Base-by-base conservation (phyloP, 1,140 invertebrate genomes). In the Diabrotica virgifera region DNA sequence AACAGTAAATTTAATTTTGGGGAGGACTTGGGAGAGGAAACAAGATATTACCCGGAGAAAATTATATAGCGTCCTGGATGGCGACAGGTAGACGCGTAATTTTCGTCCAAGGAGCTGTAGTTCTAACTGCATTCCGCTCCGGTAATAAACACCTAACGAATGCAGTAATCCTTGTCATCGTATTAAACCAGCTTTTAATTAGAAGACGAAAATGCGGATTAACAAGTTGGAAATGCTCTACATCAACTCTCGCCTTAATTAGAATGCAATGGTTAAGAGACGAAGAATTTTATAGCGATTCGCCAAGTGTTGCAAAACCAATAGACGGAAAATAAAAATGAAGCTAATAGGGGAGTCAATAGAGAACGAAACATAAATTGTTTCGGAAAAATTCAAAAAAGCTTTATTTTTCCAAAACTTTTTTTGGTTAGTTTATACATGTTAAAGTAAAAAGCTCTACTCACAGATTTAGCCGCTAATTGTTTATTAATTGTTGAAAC, bases 181-280 rank as follows among this genome's bases (percentile, higher is more conserved):
- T 60, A 60, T 60, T 60, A 60, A 52, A 60, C 12, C 24, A 12
- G 50, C 10, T 12, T 60, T 51, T 60, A 52, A 60, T 60, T 40
- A 37, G 59, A 52, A 60, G 38, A 11, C 14, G 35, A 52, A 60
- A 38, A 14, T 35, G 14, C 13, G 46, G 59, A 60, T 60, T 60
- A 60, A 60, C 59, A 50, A 52, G 57, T 40, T 59, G 57, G 12
- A 60, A 60, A 24, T 24, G 35, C 35, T 10, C 53, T 24, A 55
- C 13, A 14, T 55, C 13, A 24, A 55, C 13, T 10, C 35, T 35
- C n/a, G 11, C 12, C 35, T 55, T 55, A 60, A 52, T 60, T 60
- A 46, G 59, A 60, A 50, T 51, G 59, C 50, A 36, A 55, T 55
- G 53, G 53, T 36, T n/a, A n/a, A 46, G 40, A 10, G 40, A 10